These are phyloP conservation scores for Phlogophora meticulosa DNA, from an alignment of 2,888 invertebrate genomes.

Conservation along the genomic window DNA sequence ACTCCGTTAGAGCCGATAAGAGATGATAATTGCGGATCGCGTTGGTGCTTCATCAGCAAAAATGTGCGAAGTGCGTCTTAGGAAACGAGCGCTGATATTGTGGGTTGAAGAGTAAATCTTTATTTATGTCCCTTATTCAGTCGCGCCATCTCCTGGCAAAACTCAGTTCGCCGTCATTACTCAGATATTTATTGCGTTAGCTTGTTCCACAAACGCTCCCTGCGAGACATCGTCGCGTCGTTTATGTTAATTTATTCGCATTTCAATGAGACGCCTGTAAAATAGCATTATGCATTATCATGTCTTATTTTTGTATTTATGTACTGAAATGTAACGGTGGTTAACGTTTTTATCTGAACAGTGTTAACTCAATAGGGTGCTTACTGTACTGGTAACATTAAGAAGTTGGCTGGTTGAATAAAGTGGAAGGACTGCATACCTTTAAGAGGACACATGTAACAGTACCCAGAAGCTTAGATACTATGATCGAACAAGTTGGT, in stretches of 20 bases:
- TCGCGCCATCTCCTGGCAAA: conserved; percentile 72
- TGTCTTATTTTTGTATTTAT: conserved; percentile 79
- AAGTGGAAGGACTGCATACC: conserved; percentile 29
- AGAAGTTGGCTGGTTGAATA: conserved; percentile 9
- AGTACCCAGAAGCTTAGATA: conserved; percentile 11
- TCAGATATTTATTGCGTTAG: conserved; percentile 82
- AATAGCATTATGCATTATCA: conserved; percentile 82
- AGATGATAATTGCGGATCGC: conserved; percentile 48
- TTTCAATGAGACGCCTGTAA: conserved; percentile 84
- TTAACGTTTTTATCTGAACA: conserved; percentile 66
- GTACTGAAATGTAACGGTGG: conserved; percentile 66
- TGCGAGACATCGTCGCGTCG: conserved; percentile 75
- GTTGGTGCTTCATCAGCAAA: conserved; percentile 43
- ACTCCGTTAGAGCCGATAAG: conserved; percentile 40
- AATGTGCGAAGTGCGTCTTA: conserved; percentile 35
- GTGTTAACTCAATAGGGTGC: conserved; percentile 39
- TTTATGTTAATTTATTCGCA: conserved; percentile 88
- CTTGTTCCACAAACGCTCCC: conserved; percentile 75
- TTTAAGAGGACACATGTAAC: conserved; percentile 14
- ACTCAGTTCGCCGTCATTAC: conserved; percentile 76
- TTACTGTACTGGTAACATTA: conserved; percentile 27
- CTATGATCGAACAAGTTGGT: conserved; percentile 15
- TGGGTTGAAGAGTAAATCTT: conserved; percentile 75
- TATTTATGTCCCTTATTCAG: conserved; percentile 72
- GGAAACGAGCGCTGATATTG: conserved; percentile 45